Evolutionary conservation across 2,888 invertebrate species (phyloP).

Genomic region (Agonopterix arenella): DNA sequence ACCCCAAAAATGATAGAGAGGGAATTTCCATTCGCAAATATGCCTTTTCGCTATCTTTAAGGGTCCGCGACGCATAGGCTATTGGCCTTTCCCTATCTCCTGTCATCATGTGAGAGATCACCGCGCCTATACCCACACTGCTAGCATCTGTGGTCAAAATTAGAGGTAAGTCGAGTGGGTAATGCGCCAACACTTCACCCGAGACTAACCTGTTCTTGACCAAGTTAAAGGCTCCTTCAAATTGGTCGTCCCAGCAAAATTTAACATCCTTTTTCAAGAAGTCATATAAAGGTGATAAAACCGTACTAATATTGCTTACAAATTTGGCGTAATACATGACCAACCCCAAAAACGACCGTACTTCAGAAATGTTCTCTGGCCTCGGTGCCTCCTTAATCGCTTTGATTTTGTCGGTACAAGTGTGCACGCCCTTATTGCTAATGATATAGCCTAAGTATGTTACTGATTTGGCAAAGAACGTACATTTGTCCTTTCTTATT

Average conservation of each 20-base stretch:
- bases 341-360: neutral
- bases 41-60: conserved; percentile 9
- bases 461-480: conserved; percentile 9
- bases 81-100: neutral
- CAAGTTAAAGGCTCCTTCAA: conserved; percentile 4
- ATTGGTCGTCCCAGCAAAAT: conserved; percentile 5
- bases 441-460: conserved; percentile 8
- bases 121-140: conserved; percentile 8
- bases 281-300: conserved; percentile 8
- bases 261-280: conserved; percentile 7
- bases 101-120: conserved; percentile 6
- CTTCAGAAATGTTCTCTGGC: conserved; percentile 14
- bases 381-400: conserved; percentile 10
- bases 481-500: conserved; percentile 13
- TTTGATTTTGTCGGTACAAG: conserved; percentile 13
- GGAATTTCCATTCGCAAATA: too few species aligned
- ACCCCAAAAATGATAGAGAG: conserved; percentile 10
- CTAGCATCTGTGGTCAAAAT: conserved; percentile 1
- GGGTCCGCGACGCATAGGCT: conserved; percentile 7
- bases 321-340: conserved; percentile 12
- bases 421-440: conserved; percentile 13
- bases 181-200: conserved; percentile 8
- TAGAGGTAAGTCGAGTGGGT: conserved; percentile 6
- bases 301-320: neutral
- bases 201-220: conserved; percentile 1